Evolutionary conservation across 1,140 invertebrate genomes (phyloP).

Genomic region (Drosophila busckii): DNA sequence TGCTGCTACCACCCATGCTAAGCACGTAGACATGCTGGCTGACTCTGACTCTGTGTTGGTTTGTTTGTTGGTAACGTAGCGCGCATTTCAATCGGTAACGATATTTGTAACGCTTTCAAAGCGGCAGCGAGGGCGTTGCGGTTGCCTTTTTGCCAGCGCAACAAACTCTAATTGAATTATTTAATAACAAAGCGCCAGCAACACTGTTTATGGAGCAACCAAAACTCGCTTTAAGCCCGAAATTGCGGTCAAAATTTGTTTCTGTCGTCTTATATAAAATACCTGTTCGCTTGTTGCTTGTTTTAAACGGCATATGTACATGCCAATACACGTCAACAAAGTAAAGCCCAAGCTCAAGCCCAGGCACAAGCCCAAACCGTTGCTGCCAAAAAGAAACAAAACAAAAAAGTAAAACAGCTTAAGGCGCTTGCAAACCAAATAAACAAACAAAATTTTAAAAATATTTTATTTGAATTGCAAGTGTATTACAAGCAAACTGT

Average conservation of each 20-base stretch:
- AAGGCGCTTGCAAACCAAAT: constrained; percentile 4
- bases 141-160: constrained; percentile 37
- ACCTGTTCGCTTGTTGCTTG: constrained; percentile 41
- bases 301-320: constrained; percentile 16
- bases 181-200: constrained; percentile 36
- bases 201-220: constrained; percentile 29
- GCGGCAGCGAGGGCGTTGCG: constrained; percentile 2
- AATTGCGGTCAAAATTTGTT: constrained; percentile 40
- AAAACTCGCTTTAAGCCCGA: constrained; percentile 41
- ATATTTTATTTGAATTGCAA: no score
- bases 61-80: constrained; percentile 6
- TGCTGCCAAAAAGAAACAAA: constrained; percentile 1
- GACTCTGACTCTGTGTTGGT: no score
- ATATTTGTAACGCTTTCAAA: no score
- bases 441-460: constrained; percentile 2
- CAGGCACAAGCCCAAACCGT: background rate
- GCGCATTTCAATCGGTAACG: constrained; percentile 28
- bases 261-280: constrained; percentile 57
- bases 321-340: background rate
- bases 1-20: no score
- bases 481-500: constrained; percentile 8
- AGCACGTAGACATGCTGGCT: no score
- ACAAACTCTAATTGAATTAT: constrained; percentile 56
- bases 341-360: background rate
- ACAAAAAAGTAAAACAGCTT: constrained; percentile 1